phyloP scores from a whole-genome alignment of 2,797 vertebrate species.

The Botia almorhae region DNA sequence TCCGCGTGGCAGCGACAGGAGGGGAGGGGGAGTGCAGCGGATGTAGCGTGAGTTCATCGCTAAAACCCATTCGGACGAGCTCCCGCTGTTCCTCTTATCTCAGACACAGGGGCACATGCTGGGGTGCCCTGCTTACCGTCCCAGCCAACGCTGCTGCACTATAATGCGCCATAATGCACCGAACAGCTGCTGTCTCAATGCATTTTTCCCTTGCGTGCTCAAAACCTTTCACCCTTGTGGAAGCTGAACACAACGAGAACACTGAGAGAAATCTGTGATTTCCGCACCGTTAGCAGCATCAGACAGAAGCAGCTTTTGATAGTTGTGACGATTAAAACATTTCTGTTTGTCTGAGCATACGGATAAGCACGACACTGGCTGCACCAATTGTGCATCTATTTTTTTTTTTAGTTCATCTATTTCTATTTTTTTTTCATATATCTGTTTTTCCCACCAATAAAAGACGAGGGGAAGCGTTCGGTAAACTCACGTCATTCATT shows the following conservation, averaged over 20 bases:
- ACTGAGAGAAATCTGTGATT: not conserved
- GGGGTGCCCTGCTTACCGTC: not conserved
- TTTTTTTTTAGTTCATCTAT: no score
- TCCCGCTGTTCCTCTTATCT: not conserved
- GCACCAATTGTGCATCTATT: no score
- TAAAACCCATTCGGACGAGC: constrained; percentile 40
- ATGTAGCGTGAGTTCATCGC: constrained; percentile 51
- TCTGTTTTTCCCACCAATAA: no score
- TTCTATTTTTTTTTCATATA: no score
- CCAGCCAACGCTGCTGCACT: not conserved
- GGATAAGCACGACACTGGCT: no score
- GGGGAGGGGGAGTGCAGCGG: constrained; percentile 44
- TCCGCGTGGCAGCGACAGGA: constrained; percentile 52
- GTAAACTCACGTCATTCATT: not conserved
- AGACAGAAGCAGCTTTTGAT: no score
- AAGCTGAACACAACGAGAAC: no score
- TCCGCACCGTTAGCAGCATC: no score
- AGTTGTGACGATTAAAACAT: not conserved
- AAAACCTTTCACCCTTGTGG: no score
- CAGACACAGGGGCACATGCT: no score
- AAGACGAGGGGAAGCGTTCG: no score
- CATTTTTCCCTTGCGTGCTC: not conserved
- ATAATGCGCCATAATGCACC: no score
- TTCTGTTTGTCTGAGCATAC: not conserved
- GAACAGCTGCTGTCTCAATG: not conserved